Evolutionary conservation across 2,797 vertebrate genomes (phyloP), one percentile per base, ranked within the genome.

Genomic region (Nannoperca australis): DNA sequence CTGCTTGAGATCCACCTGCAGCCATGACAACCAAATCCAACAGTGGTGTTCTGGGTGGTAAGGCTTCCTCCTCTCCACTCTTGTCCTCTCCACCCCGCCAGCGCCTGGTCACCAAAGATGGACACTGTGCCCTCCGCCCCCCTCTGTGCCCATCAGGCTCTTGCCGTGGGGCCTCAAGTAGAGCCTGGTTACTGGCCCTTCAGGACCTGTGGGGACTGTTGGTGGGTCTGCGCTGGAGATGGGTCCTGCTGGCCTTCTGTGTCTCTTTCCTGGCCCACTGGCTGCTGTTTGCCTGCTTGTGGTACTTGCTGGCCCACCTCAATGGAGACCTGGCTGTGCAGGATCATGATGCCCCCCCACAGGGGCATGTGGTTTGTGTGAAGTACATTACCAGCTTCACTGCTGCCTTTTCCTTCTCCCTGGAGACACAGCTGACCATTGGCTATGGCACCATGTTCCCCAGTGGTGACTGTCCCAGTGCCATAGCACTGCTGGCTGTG

Each of bases 371-470:
- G 62, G 96, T 99, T 78, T 99, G 98, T 68, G 97, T 99, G 81
- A 99, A 99, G 89, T 94, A 98, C 76, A 97, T 99, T 83, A 98
- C 96, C 62, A 98, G 97, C 70, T 99, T 99, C 87, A 97, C 97
- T 42, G 97, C 97, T 4, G 98, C 98, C 4, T 99, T 99, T 88
- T 99, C 98, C 38, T 99, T 99, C 86, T 98, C 98, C 4, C 90
- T 99, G 94, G 98, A 99, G 93, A 99, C 98, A 0, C 98, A 99
- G 90, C 95, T 99, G 88, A 99, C 98, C n/a, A 99, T 99, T 15
- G 98, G 98, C 64, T 99, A 99, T 0, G 98, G 98, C 78, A 99
- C 97, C 82, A 99, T 99, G 98, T 99, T 97, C 86, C 98, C 98
- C 70, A 99, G 97, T 4, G 97, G 97, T 55, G 97, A 99, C 77